Percentiles rank a stretch among this genome's conserved stretches.
phyloP scores from a whole-genome alignment of 2,888 invertebrate species.

The Galerucella nymphaeae region DNA sequence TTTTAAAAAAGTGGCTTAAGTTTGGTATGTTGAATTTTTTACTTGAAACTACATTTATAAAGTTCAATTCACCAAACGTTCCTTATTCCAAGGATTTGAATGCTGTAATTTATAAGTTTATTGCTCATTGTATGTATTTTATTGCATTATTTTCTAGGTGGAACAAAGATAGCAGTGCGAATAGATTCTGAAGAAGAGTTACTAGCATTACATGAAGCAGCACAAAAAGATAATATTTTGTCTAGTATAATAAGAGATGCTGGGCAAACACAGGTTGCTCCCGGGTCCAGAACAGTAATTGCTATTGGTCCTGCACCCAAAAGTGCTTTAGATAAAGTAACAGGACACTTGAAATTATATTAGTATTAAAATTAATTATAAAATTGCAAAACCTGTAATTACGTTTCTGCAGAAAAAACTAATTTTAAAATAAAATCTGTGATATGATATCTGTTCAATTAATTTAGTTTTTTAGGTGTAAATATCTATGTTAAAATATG shows the following conservation, averaged over 20 bases:
- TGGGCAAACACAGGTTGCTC: constrained; percentile 91
- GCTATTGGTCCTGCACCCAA: constrained; percentile 93
- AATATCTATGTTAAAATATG: not conserved
- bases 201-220: constrained; percentile 74
- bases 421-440: constrained; percentile 3
- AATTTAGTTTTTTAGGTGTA: not conserved
- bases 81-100: too few relatives aligned
- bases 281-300: constrained; percentile 89
- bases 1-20: constrained; percentile 70
- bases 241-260: constrained; percentile 87
- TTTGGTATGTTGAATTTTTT: constrained; percentile 47
- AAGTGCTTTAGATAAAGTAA: constrained; percentile 80
- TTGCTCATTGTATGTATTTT: not conserved
- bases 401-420: not conserved
- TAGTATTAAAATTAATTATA: constrained; percentile 63
- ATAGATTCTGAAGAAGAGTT: constrained; percentile 82
- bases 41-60: not conserved
- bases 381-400: not conserved
- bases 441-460: not conserved
- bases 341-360: constrained; percentile 88
- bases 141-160: constrained; percentile 65
- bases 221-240: constrained; percentile 76
- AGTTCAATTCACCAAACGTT: not conserved
- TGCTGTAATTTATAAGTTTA: not conserved
- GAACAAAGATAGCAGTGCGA: constrained; percentile 89